Evolutionary conservation across 2,797 vertebrate genomes (phyloP).

Genomic region (Cheracebus regulus): DNA sequence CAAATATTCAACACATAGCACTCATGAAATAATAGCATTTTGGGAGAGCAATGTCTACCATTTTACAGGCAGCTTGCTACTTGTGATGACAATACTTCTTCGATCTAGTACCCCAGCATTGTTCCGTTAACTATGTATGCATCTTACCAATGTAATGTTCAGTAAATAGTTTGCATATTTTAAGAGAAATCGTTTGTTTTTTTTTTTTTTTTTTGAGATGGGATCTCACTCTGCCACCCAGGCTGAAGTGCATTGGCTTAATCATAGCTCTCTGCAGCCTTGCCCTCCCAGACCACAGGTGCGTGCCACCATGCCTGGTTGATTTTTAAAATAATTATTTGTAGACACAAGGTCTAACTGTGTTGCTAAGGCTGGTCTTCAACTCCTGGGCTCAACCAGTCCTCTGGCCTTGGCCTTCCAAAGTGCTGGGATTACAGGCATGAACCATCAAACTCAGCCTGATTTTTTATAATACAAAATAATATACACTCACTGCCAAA

Average conservation of each 20-base stretch:
- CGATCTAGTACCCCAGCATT: background rate
- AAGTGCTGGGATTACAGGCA: background rate
- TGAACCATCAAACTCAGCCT: background rate
- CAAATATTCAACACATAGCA: background rate
- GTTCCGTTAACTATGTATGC: background rate
- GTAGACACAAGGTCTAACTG: background rate
- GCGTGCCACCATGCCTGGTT: background rate
- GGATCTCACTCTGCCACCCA: background rate
- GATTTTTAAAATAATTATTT: background rate
- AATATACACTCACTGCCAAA: background rate
- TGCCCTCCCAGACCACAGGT: background rate
- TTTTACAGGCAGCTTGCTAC: background rate
- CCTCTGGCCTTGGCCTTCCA: background rate
- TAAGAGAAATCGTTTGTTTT: background rate
- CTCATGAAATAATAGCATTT: background rate
- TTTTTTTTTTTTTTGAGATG: no score
- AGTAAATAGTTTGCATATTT: background rate
- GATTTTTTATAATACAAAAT: background rate
- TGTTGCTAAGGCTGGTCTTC: background rate
- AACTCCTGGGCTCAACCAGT: background rate
- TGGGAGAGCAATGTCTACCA: background rate
- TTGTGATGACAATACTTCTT: background rate
- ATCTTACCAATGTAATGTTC: background rate
- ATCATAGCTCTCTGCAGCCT: background rate
- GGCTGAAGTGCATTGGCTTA: background rate